A percentile compares a stretch with the other conserved stretches of the same genome.
Conservation (phyloP, 2,113 vertebrate genomes). For the Lepisosteus osseus region DNA sequence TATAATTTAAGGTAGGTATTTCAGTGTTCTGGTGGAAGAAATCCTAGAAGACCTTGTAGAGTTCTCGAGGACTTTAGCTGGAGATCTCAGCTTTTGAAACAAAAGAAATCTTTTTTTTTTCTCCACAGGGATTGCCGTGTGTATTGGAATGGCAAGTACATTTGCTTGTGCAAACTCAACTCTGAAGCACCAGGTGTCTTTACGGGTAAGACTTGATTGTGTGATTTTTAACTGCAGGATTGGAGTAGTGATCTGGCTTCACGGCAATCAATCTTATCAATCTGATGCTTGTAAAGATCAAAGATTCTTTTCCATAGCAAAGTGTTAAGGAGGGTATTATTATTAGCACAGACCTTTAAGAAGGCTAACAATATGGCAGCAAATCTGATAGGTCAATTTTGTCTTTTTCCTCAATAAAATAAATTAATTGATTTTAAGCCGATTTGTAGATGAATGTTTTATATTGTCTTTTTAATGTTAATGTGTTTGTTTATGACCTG, state of each 20-base stretch:
- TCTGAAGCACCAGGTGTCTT: conserved; percentile 87
- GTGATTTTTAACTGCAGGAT: neutral
- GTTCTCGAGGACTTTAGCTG: neutral
- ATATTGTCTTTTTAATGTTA: conserved; percentile 18
- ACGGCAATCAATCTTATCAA: neutral
- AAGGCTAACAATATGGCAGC: too few species aligned
- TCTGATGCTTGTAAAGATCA: neutral
- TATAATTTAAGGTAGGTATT: neutral
- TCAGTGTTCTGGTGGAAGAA: neutral
- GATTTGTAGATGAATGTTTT: neutral
- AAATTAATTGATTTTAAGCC: too few species aligned
- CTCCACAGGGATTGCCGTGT: conserved; percentile 88
- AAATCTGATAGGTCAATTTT: too few species aligned
- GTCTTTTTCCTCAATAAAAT: too few species aligned
- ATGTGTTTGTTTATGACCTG: neutral
- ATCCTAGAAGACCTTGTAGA: neutral
- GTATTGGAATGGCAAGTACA: conserved; percentile 93
- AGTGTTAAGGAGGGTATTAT: too few species aligned
- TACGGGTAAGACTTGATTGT: conserved; percentile 72
- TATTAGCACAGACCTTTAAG: too few species aligned
- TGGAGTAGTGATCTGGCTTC: neutral
- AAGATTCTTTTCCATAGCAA: too few species aligned
- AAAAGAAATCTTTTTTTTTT: neutral
- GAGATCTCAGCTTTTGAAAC: neutral
- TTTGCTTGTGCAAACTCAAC: conserved; percentile 92